These are phyloP conservation scores for Pseudopipra pipra DNA, from an alignment of 2,113 vertebrate genomes.

Conservation along the genomic window DNA sequence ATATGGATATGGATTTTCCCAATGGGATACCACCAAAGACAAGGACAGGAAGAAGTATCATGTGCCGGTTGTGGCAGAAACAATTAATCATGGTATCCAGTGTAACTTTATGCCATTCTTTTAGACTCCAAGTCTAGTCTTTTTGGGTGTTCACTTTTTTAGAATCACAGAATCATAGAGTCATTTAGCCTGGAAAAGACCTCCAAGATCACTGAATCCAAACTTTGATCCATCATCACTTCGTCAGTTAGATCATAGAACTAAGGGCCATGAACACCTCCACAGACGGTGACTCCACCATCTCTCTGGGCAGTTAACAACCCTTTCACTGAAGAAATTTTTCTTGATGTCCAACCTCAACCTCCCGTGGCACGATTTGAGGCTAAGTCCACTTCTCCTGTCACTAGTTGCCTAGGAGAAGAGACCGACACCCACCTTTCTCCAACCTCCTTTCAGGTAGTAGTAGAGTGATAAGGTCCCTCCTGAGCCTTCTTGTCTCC, in stretches of 20 bases:
- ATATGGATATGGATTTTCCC: background rate
- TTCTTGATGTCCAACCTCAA: background rate
- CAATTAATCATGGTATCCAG: background rate
- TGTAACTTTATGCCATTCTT: background rate
- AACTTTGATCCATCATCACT: background rate
- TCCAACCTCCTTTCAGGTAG: background rate
- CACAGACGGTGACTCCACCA: background rate
- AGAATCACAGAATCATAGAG: background rate
- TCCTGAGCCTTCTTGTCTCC: background rate
- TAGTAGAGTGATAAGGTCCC: background rate
- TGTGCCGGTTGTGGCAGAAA: background rate
- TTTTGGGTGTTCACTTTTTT: background rate
- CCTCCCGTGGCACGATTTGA: background rate
- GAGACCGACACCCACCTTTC: background rate
- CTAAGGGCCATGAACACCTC: background rate
- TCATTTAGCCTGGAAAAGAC: background rate
- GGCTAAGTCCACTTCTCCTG: background rate
- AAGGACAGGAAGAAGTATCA: background rate
- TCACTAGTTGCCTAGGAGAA: background rate
- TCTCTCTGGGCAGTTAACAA: background rate
- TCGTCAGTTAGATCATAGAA: background rate
- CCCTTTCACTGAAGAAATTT: background rate
- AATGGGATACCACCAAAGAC: background rate
- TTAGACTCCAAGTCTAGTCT: background rate
- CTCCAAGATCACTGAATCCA: background rate